Conservation (phyloP, 2,113 vertebrate genomes). For the Mola mola region DNA sequence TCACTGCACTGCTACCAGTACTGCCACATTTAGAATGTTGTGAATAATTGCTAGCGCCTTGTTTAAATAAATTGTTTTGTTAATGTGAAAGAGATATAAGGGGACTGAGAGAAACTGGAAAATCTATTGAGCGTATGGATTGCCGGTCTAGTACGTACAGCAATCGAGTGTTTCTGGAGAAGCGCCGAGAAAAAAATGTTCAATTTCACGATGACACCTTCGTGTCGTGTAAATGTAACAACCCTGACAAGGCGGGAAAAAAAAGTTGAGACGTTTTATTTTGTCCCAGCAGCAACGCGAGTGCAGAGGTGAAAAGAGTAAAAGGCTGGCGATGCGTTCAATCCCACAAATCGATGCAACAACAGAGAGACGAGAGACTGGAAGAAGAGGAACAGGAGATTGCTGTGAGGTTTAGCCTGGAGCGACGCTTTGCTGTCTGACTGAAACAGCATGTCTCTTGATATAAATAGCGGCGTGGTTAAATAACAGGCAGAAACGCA, state of each 20-base stretch:
- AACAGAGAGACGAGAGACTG: slow-evolving; percentile 32
- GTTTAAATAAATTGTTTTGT: slow-evolving; percentile 73
- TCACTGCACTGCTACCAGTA: slow-evolving; percentile 20
- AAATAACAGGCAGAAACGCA: slow-evolving; percentile 40
- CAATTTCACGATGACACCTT: too few species aligned
- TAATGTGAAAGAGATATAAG: slow-evolving; percentile 56
- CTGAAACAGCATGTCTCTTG: slow-evolving; percentile 37
- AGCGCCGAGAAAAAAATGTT: too few species aligned
- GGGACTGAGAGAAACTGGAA: slow-evolving; percentile 42
- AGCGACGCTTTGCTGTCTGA: slow-evolving; percentile 59
- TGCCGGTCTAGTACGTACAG: slow-evolving; percentile 70
- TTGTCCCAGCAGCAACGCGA: not conserved
- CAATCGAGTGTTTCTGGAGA: too few species aligned
- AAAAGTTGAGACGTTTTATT: slow-evolving; percentile 25
- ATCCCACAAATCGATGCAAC: slow-evolving; percentile 40
- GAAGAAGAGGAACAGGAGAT: slow-evolving; percentile 26
- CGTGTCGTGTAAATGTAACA: too few species aligned
- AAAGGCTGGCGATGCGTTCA: slow-evolving; percentile 28
- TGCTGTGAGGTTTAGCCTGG: slow-evolving; percentile 53
- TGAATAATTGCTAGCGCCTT: slow-evolving; percentile 67
- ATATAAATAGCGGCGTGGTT: slow-evolving; percentile 64
- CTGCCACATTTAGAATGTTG: slow-evolving; percentile 29
- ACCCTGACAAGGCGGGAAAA: too few species aligned
- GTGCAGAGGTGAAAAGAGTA: slow-evolving; percentile 14
- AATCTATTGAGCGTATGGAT: slow-evolving; percentile 73